A percentile compares a stretch with the other conserved stretches of the same genome.
phyloP scores from a whole-genome alignment of 1,140 invertebrate genomes.

The Drosophila prosaltans region DNA sequence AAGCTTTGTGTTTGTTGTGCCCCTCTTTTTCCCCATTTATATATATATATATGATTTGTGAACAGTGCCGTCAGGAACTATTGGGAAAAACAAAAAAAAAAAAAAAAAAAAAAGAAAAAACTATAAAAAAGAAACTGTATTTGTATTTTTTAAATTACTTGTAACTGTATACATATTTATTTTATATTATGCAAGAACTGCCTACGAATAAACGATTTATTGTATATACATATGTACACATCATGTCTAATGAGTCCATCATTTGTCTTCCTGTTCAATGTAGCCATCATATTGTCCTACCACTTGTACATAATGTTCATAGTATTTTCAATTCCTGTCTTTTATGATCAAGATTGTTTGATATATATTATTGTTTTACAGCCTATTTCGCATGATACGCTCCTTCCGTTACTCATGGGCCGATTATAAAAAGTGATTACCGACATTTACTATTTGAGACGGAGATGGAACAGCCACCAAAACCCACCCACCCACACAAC shows the following conservation, averaged over 20 bases:
- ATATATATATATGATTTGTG: conserved; percentile 53
- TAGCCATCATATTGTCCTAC: background rate
- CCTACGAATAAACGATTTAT: conserved; percentile 80
- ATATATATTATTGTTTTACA: conserved; percentile 50
- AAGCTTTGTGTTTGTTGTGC: conserved; percentile 44
- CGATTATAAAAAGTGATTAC: conserved; percentile 61
- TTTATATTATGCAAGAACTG: conserved; percentile 82
- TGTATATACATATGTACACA: conserved; percentile 55
- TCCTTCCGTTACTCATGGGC: conserved; percentile 71
- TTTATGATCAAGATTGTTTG: conserved; percentile 63
- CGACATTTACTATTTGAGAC: background rate
- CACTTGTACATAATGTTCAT: conserved; percentile 21
- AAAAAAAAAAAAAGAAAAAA: conserved; percentile 38
- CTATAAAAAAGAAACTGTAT: conserved; percentile 79
- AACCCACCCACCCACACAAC: background rate
- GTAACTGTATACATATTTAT: conserved; percentile 81
- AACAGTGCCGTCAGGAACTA: conserved; percentile 60
- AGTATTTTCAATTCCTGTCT: conserved; percentile 4
- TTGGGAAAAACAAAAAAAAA: conserved; percentile 13
- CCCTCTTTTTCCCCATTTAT: background rate
- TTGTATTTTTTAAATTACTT: conserved; percentile 81
- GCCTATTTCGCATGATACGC: conserved; percentile 74
- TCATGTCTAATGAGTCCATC: conserved; percentile 22
- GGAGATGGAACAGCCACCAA: conserved; percentile 9
- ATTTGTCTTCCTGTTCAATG: background rate